A percentile compares a stretch with the other conserved stretches of the same genome.
Conservation (phyloP, 2,888 invertebrate genomes). For the Agrochola litura region DNA sequence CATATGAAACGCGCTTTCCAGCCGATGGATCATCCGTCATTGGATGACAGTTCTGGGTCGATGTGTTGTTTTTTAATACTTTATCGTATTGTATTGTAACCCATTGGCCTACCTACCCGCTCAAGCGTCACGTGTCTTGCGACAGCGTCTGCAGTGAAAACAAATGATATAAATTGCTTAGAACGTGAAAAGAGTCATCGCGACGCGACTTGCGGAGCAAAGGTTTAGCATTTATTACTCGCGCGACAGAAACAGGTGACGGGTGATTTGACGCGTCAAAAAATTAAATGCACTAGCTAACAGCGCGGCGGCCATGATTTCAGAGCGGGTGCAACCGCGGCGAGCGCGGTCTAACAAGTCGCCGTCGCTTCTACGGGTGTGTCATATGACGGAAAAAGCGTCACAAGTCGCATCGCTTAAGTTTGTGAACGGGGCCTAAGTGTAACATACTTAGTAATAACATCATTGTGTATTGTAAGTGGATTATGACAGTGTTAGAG, state of each 20-base stretch:
- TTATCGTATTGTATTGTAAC: not conserved
- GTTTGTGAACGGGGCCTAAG: not conserved
- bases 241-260: not conserved
- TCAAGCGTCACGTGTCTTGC: not conserved
- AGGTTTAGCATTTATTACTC: not conserved
- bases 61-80: constrained; percentile 9
- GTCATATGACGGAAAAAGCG: not conserved
- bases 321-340: not conserved
- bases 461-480: not conserved
- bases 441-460: not conserved
- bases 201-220: not conserved
- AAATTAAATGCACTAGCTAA: not conserved
- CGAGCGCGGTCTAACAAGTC: not conserved
- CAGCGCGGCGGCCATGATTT: not conserved
- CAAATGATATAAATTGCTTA: not conserved
- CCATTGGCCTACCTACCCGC: not conserved
- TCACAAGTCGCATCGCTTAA: not conserved
- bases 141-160: not conserved
- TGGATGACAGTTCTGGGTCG: constrained; percentile 5
- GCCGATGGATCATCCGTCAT: constrained; percentile 23
- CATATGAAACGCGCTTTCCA: constrained; percentile 54
- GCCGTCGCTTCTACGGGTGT: not conserved
- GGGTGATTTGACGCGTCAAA: not conserved
- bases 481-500: not conserved
- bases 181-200: not conserved